Base-by-base conservation (phyloP, 2,113 vertebrate species). In the Tiliqua scincoides region DNA sequence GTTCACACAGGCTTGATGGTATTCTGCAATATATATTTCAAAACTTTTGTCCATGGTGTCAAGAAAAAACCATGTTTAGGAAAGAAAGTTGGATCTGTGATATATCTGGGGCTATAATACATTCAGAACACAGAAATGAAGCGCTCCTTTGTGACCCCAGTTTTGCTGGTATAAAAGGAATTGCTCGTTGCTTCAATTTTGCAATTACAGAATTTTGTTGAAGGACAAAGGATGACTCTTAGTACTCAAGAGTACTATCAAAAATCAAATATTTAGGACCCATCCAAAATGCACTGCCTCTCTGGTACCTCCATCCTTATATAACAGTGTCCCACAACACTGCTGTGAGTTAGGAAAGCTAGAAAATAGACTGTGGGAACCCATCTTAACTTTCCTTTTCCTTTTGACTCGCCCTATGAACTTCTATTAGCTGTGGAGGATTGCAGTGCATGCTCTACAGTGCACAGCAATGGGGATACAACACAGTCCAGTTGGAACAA, bases 21-120 rank as follows among this genome's bases (percentile, higher is more conserved):
- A 12, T 52, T 52, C 20, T 65, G 61, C 30, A 27, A 68, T 67
- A 37, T 52, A 30, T 61, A 59, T 48, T 63, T 85, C 75, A 40
- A 57, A 82, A n/a, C 23, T 37, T 85, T 89, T 89, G 54, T 72
- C 43, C 43, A 48, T 48, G 43, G 4, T 48, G 43, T 70, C 91
- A 63, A 54, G 87, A 5, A 80, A 27, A 20, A 32, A 9, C 18
- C 35, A 71, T 23, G 27, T 40, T 78, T 32, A 43, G 3, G 6
- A 25, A 43, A 71, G 65, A 85, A 72, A 77, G 63, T 1, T 18
- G 61, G 35, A 10, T 48, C 21, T 52, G 35, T 21, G 54, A 8
- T 6, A 27, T 37, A 11, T 74, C 11, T 59, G 20, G 3, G 14
- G 9, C 12, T 48, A 14, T 23, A 43, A 65, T n/a, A 40, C 10